Evolutionary conservation across 1,140 invertebrate genomes (phyloP), one percentile per base, ranked within the genome.

Genomic region (Trichoplusia ni): DNA sequence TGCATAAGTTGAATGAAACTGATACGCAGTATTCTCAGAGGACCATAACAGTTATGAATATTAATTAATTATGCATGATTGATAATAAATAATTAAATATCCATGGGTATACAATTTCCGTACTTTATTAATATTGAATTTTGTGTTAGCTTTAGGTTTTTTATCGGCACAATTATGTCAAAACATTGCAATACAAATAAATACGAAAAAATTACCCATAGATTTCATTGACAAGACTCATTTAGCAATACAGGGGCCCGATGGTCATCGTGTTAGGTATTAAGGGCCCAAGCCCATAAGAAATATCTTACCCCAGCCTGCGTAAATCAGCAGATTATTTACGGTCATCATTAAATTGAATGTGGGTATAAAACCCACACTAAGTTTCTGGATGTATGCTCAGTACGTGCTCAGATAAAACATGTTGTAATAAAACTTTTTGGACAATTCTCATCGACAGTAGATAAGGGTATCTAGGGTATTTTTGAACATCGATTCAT

Each of bases 1-100:
- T 51, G 29, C 47, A 51, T 51, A 51, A 51, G 18, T 18, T 21
- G 47, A 51, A 51, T 51, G 47, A 33, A 31, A 51, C 47, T 14
- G 44, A 47, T 47, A 47, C 27, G 47, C 47, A 35, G 14, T 42
- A 42, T 51, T 51, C 47, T 51, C 47, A 13, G 16, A 19, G 29
- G 47, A 51, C 29, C 47, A 19, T n/a, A 27, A 51, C 47, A 33
- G 47, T 35, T 35, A 51, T 21, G 29, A 51, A 19, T 21, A 51
- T 51, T 27, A 51, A 51, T 51, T 51, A 51, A 33, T 33, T n/a
- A 51, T 51, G 19, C 18, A 33, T 51, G 8, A 11, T 16, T 21
- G 16, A 29, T 46, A 42, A 51, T 51, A 33, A 35, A 27, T n/a
- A 47, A 16, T 47, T 23, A 8, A 7, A 47, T 51, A 21, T 35